Percentiles rank a stretch among this genome's conserved stretches.
Conservation (phyloP, 2,888 invertebrate species). For the Siphonodentalium dalli region DNA sequence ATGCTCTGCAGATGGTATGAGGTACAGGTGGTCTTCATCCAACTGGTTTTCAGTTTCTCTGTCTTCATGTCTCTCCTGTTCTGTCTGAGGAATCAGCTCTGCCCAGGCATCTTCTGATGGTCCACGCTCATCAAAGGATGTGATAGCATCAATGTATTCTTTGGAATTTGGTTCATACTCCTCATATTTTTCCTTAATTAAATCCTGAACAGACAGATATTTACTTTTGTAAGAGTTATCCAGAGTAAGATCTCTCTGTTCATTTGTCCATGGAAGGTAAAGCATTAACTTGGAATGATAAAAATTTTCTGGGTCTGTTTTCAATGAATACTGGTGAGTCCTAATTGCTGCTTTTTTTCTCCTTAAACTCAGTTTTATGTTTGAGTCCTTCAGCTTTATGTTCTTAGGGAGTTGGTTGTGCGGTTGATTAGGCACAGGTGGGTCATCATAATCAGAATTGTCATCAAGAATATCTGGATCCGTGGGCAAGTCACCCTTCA, state of each 20-base stretch:
- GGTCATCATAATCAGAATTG: no score
- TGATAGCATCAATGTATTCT: background rate
- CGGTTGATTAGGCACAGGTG: no score
- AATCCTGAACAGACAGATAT: background rate
- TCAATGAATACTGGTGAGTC: conserved; percentile 8
- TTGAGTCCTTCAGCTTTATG: conserved; percentile 15
- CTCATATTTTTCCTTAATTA: background rate
- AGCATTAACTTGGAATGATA: conserved; percentile 2
- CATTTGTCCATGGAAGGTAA: conserved; percentile 4
- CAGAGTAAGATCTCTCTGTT: conserved; percentile 2
- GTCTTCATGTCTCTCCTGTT: conserved; percentile 9
- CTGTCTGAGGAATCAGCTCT: conserved; percentile 1
- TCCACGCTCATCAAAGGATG: conserved; percentile 1
- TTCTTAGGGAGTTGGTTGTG: conserved; percentile 3
- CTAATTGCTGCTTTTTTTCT: conserved; percentile 1
- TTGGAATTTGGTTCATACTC: conserved; percentile 2
- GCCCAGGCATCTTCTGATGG: conserved; percentile 8
- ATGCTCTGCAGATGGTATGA: no score
- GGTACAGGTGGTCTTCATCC: no score
- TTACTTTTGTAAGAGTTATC: background rate
- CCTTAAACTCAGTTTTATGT: conserved; percentile 7
- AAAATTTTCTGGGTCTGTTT: conserved; percentile 8
- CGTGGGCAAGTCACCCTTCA: no score
- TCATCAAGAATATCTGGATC: background rate
- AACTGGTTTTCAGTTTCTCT: conserved; percentile 2